Percentiles rank a stretch among this genome's conserved stretches.
Conservation (phyloP, 2,888 invertebrate genomes). For the Agapetus fuscipes region DNA sequence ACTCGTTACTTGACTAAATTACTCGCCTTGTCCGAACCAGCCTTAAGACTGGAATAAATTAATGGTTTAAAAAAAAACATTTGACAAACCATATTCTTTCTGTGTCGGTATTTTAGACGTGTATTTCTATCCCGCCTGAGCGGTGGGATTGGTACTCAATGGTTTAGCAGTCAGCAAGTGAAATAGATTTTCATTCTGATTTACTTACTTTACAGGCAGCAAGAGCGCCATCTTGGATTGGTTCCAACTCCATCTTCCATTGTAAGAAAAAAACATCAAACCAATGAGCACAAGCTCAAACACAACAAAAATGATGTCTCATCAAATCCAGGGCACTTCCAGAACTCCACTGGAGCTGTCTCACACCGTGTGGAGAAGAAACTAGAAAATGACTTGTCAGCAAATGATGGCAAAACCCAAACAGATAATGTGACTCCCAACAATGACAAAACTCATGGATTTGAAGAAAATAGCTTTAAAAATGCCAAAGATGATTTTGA, state of each 20-base stretch:
- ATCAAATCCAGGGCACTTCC: no score
- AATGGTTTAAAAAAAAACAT: no score
- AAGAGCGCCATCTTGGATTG: conserved; percentile 70
- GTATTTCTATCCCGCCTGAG: no score
- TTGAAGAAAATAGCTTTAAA: not conserved
- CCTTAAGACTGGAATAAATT: no score
- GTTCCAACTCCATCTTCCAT: conserved; percentile 37
- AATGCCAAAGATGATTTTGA: not conserved
- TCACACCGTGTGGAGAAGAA: not conserved
- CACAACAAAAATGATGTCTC: conserved; percentile 3
- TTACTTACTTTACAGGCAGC: conserved; percentile 48
- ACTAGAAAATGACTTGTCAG: not conserved
- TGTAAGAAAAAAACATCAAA: conserved; percentile 15
- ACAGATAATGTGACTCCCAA: not conserved
- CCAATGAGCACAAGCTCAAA: conserved; percentile 1
- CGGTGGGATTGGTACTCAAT: no score
- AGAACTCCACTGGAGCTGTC: no score
- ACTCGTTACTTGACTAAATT: no score
- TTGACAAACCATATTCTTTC: no score
- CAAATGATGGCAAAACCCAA: not conserved
- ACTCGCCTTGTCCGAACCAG: no score
- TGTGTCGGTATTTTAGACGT: no score
- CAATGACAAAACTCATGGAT: not conserved
- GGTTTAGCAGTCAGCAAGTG: no score
- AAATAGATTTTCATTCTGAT: not conserved